These are phyloP conservation scores for Chaetodon trifasciatus DNA, from an alignment of 2,797 vertebrate genomes.

Conservation along the genomic window DNA sequence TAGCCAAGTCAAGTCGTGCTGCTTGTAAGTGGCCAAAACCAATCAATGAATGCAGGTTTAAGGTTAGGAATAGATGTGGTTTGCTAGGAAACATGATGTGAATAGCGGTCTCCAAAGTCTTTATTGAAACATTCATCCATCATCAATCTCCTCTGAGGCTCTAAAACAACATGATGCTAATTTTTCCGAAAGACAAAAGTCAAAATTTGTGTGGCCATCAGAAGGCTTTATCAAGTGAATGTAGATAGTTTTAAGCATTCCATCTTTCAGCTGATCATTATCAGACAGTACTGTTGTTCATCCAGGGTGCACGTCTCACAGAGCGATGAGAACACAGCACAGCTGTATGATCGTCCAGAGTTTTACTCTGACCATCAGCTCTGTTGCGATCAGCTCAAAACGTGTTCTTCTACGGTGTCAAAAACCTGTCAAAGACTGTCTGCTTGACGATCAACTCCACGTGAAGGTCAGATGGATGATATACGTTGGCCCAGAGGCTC, in stretches of 20 bases:
- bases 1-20: neutral
- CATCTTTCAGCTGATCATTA: neutral
- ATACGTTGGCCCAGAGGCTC: slow-evolving; percentile 37
- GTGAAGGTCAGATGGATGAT: slow-evolving; percentile 59
- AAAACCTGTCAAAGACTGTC: slow-evolving; percentile 44
- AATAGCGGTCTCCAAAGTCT: too few species aligned
- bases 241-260: neutral
- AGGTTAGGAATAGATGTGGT: neutral
- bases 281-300: neutral
- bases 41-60: neutral
- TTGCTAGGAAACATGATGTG: neutral
- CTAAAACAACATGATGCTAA: too few species aligned
- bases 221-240: neutral
- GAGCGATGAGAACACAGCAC: neutral
- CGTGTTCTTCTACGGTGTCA: slow-evolving; percentile 26
- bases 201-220: neutral
- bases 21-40: neutral
- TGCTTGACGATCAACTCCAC: slow-evolving; percentile 38
- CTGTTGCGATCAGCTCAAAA: slow-evolving; percentile 27
- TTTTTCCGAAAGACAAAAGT: too few species aligned
- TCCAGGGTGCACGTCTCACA: neutral
- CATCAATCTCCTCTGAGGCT: too few species aligned
- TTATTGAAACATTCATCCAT: neutral
- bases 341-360: neutral
- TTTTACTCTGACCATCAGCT: slow-evolving; percentile 6